phyloP scores from a whole-genome alignment of 2,797 vertebrate genomes.

The Falco biarmicus region DNA sequence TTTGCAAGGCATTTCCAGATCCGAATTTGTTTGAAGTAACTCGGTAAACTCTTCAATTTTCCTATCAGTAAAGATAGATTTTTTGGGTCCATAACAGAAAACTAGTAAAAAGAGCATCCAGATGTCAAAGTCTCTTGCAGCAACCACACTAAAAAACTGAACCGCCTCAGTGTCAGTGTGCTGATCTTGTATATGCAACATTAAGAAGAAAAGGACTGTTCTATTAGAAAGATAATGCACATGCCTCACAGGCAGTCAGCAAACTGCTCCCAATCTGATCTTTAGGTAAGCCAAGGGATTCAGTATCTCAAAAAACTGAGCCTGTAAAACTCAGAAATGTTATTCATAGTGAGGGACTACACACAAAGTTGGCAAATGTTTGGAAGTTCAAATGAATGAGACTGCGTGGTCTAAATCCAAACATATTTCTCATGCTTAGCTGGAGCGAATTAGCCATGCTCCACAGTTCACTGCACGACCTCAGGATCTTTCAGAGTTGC shows the following conservation, averaged over 20 bases:
- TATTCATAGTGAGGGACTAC: not conserved
- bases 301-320: not conserved
- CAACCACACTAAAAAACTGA: not conserved
- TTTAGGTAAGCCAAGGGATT: not conserved
- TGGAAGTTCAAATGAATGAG: not conserved
- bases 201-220: not conserved
- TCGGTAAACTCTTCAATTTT: not conserved
- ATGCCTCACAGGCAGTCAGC: not conserved
- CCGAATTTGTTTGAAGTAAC: not conserved
- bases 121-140: not conserved
- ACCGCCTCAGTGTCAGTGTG: not conserved
- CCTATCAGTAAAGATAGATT: not conserved
- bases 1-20: not conserved
- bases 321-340: not conserved
- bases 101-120: not conserved
- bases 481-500: not conserved
- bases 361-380: not conserved
- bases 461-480: accelerated
- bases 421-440: not conserved
- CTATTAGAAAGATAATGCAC: not conserved
- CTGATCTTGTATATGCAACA: not conserved
- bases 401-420: not conserved
- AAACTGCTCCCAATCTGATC: not conserved
- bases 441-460: not conserved
- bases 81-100: not conserved